Evolutionary conservation across 2,888 invertebrate genomes (phyloP).

Genomic region (Maniola hyperantus): DNA sequence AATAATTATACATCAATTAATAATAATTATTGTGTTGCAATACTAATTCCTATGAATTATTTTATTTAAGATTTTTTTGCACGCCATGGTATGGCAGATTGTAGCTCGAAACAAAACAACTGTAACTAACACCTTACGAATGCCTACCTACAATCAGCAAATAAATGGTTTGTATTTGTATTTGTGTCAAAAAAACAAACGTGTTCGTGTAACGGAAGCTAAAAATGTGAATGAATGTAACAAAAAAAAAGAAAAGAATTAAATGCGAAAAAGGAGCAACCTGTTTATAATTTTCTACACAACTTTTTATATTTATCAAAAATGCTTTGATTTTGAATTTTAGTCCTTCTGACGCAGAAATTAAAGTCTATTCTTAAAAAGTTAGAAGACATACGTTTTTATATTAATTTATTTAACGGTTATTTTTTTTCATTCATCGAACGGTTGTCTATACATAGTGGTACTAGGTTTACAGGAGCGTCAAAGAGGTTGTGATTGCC

Average conservation of each 20-base stretch:
- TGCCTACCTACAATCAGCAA: too few relatives aligned
- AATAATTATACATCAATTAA: too few relatives aligned
- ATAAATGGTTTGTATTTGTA: too few relatives aligned
- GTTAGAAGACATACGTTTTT: not conserved
- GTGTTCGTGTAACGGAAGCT: conserved; percentile 33
- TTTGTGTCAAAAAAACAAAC: too few relatives aligned
- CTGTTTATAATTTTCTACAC: conserved; percentile 5
- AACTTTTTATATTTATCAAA: not conserved
- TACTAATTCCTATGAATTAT: too few relatives aligned
- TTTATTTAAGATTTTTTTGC: too few relatives aligned
- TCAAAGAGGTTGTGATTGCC: conserved; percentile 50
- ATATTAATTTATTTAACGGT: conserved; percentile 3
- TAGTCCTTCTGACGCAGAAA: not conserved
- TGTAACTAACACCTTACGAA: too few relatives aligned
- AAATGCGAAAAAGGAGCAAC: conserved; percentile 11
- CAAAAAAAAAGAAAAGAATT: conserved; percentile 24
- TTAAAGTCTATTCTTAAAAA: not conserved
- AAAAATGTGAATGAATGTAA: conserved; percentile 51
- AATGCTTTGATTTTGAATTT: not conserved
- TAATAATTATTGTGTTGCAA: too few relatives aligned
- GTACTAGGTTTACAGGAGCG: conserved; percentile 69
- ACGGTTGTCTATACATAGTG: conserved; percentile 77
- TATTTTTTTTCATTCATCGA: conserved; percentile 68
- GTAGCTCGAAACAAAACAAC: too few relatives aligned
- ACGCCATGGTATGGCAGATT: too few relatives aligned